A percentile compares a stretch with the other conserved stretches of the same genome.
Conservation (phyloP, 2,888 invertebrate genomes). For the Ormyrus rosae region DNA sequence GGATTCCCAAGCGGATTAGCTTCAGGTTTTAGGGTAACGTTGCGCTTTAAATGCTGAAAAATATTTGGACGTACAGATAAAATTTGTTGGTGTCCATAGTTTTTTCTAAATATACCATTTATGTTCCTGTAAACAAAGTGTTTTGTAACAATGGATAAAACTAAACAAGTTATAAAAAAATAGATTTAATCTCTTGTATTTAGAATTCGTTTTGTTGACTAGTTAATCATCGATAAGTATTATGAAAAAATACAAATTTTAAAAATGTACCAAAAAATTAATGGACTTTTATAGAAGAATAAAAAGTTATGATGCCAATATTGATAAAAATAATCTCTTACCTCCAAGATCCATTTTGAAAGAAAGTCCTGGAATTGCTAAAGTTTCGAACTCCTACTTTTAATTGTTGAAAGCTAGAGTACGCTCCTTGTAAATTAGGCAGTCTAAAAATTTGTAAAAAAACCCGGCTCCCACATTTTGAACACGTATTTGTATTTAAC, state of each 20-base stretch:
- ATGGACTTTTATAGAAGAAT: too few relatives aligned
- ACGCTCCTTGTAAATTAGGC: conserved; percentile 6
- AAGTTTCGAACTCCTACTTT: neutral
- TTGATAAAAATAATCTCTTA: conserved; percentile 30
- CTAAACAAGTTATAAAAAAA: too few relatives aligned
- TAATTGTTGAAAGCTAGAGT: neutral
- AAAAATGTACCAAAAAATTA: too few relatives aligned
- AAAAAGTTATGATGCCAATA: neutral
- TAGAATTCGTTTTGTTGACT: too few relatives aligned
- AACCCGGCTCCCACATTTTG: neutral
- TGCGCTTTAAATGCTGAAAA: conserved; percentile 12
- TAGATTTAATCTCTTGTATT: too few relatives aligned
- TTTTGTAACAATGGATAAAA: too few relatives aligned
- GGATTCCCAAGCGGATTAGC: neutral
- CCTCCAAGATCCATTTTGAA: conserved; percentile 10
- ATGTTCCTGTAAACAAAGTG: too few relatives aligned
- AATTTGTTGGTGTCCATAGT: neutral
- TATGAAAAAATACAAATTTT: too few relatives aligned
- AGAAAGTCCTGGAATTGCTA: conserved; percentile 6
- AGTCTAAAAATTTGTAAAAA: conserved; percentile 17
- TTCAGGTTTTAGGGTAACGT: too few relatives aligned
- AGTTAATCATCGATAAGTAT: too few relatives aligned
- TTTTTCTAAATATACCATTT: neutral
- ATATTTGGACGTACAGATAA: neutral
- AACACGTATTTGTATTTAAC: conserved; percentile 3